Conservation (phyloP, 2,888 invertebrate species). For the Mamestra brassicae region DNA sequence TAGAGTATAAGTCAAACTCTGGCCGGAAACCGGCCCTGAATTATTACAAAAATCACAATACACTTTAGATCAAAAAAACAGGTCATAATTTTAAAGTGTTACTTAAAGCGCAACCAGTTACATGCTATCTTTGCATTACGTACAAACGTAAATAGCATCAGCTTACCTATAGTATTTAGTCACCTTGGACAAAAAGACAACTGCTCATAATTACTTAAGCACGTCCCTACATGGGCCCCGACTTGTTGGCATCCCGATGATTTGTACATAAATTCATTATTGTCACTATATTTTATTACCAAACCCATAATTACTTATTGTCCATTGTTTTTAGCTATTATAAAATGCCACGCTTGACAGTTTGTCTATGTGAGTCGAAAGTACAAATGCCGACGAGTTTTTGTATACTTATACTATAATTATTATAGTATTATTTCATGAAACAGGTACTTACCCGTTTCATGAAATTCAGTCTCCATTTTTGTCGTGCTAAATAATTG, state of each 20-base stretch:
- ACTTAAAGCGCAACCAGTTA: conserved; percentile 23
- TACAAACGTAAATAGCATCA: conserved; percentile 53
- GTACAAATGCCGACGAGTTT: conserved; percentile 41
- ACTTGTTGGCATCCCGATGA: conserved; percentile 82
- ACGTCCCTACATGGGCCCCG: conserved; percentile 72
- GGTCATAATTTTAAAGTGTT: background rate
- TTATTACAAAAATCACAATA: background rate
- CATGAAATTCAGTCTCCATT: conserved; percentile 20
- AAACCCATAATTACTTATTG: conserved; percentile 75
- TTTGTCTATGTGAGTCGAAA: conserved; percentile 51
- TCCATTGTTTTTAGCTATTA: conserved; percentile 71
- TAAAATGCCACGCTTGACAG: conserved; percentile 66
- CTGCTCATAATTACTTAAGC: conserved; percentile 77
- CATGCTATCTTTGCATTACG: conserved; percentile 52
- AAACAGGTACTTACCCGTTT: background rate
- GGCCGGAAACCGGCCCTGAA: too few species aligned
- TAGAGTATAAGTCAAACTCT: too few species aligned
- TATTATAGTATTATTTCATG: background rate
- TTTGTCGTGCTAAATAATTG: conserved; percentile 17
- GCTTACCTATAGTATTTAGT: conserved; percentile 68
- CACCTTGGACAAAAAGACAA: conserved; percentile 75
- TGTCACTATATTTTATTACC: conserved; percentile 73
- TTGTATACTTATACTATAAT: conserved; percentile 24
- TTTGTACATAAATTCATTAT: conserved; percentile 81
- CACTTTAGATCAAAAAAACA: background rate